Base-by-base conservation (phyloP, 1,140 invertebrate species). In the Psilanteris sp. region DNA sequence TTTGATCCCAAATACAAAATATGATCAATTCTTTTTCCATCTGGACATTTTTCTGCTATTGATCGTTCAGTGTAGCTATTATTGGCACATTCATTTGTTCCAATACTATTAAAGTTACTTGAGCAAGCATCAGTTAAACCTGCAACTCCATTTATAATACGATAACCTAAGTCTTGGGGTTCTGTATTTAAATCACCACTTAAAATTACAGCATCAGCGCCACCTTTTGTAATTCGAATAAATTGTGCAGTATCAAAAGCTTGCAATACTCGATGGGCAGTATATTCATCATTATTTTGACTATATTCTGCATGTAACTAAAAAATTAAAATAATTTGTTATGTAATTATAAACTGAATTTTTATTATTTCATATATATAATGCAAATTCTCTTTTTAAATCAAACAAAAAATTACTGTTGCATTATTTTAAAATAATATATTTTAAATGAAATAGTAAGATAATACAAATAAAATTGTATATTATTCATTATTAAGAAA, bases 251-350 rank as follows among this genome's bases (percentile, higher is more conserved):
- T 95, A 81, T 98, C 96, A 87, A 97, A 97, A 8, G 96, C 95
- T 90, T 99, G 97, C 14, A 96, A 89, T 2, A 97, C 90, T 80
- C 97, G 89, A 85, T 98, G 97, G 27, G 95, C 93, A 70, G 93
- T 89, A 84, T 98, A 99, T 78, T 97, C 95, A 85, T 98, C 96
- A 81, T 92, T 91, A 67, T 92, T 90, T 22, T 90, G 90, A 86
- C 95, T 91, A 81, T 99, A 99, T 87, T 98, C 96, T n/a, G 97
- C 97, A 90, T 99, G 97, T 18, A 98, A 89, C 95, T 97, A 80
- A n/a, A n/a, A n/a, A n/a, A n/a, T n/a, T n/a, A n/a, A n/a, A n/a
- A n/a, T n/a, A n/a, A n/a, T n/a, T n/a, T n/a, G n/a, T n/a, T n/a
- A n/a, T n/a, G n/a, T n/a, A n/a, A n/a, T n/a, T n/a, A n/a, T n/a